Percentiles rank a stretch among this genome's conserved stretches.
phyloP scores from a whole-genome alignment of 2,888 invertebrate species.

The Thereva nobilitata region DNA sequence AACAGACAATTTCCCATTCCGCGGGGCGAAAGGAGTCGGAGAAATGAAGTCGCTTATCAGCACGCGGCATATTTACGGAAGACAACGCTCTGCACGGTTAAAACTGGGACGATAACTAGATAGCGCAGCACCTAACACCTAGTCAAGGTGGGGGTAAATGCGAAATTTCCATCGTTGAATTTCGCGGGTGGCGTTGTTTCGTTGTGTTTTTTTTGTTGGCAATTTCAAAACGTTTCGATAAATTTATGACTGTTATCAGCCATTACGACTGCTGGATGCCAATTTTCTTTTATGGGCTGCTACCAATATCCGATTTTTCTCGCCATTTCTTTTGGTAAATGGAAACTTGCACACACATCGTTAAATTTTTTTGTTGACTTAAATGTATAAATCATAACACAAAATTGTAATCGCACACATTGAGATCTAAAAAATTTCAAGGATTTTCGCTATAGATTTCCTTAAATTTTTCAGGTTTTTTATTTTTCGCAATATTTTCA shows the following conservation, averaged over 20 bases:
- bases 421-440: too few species aligned
- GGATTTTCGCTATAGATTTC: too few species aligned
- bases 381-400: constrained; percentile 27
- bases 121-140: background rate
- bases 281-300: constrained; percentile 20
- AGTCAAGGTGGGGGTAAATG: too few species aligned
- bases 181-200: constrained; percentile 12
- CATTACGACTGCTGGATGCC: constrained; percentile 30
- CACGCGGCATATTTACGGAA: constrained; percentile 14
- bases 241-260: constrained; percentile 30
- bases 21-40: background rate
- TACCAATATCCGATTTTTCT: constrained; percentile 31
- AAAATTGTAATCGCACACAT: too few species aligned
- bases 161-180: too few species aligned
- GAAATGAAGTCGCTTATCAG: constrained; percentile 26
- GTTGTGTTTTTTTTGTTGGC: constrained; percentile 8
- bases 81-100: background rate
- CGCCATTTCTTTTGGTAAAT: constrained; percentile 17
- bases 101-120: constrained; percentile 6
- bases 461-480: too few species aligned
- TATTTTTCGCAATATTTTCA: too few species aligned
- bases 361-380: constrained; percentile 19
- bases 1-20: background rate
- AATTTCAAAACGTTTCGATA: constrained; percentile 22
- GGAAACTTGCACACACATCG: constrained; percentile 24